Base-by-base conservation (phyloP, 2,113 vertebrate species). In the Calypte anna region DNA sequence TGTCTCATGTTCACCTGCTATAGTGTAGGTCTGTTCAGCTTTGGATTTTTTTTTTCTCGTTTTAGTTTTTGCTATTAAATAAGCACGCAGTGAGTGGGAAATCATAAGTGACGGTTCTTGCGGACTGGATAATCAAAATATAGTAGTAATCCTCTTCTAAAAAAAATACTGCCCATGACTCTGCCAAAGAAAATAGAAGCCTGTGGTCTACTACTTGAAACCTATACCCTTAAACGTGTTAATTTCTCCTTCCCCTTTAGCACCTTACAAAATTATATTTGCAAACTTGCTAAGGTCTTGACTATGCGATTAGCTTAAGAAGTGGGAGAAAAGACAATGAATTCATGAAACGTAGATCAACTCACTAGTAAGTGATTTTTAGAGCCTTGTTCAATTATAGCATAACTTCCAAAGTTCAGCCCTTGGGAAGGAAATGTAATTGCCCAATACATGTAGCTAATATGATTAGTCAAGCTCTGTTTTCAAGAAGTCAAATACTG, bases 1-100 rank as follows among this genome's bases (percentile, higher is more conserved):
- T 44, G 44, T 96, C 63, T 97, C 96, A 61, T 7, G 74, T 96
- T 53, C 96, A 97, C 88, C 88, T 98, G 97, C 92, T 97, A 91
- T 90, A 97, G 95, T 4, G 74, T 97, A 97, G 77, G 95, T 97
- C 40, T 28, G 15, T 61, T 73, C 38, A 25, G 14, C 43, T 79
- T 40, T 40, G 40, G 40, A 40, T 40, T 40, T 40, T 40, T 61
- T 86, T 63, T 84, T 63, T 7, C 14, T 55, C 27, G 68, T 73
- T 82, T 50, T 68, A 2, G 6, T 63, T 76, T 88, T 76, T 88
- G 28, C 40, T 91, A 12, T 80, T 1, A 77, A 48, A 14, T 48
- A 81, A 51, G 17, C 48, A 82, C 70, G 18, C 58, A 77, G 59
- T 79, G 72, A 83, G 23, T 8, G 3, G 64, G 69, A 82, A 88